Evolutionary conservation across 2,888 invertebrate species (phyloP).

Genomic region (Rotaria sp.): DNA sequence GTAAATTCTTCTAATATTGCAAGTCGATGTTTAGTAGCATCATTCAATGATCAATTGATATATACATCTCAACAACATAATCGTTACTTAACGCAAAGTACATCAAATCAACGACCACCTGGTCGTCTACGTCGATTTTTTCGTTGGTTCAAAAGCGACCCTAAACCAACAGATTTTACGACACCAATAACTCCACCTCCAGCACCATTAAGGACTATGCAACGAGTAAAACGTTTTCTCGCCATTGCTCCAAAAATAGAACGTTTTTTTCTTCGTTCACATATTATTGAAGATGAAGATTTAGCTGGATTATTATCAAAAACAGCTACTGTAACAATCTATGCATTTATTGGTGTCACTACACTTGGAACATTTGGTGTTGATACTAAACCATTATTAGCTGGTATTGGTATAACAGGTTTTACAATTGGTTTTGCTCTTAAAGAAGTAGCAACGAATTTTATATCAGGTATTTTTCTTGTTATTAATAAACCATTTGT

Average conservation of each 20-base stretch:
- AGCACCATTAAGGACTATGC: not conserved
- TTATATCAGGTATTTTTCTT: constrained; percentile 5
- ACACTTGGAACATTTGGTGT: not conserved
- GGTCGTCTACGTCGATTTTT: constrained; percentile 10
- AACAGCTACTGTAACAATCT: not conserved
- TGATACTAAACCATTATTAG: constrained; percentile 7
- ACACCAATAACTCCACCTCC: not conserved
- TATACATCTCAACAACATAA: not conserved
- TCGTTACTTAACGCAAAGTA: not conserved
- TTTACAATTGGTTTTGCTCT: constrained; percentile 18
- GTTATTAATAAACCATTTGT: constrained; percentile 28
- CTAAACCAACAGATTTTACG: not conserved
- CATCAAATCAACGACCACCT: not conserved
- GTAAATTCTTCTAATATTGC: not conserved
- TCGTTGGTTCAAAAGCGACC: not conserved
- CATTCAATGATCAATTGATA: not conserved
- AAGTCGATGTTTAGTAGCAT: not conserved
- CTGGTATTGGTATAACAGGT: constrained; percentile 25
- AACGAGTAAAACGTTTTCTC: not conserved
- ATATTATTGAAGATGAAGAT: not conserved
- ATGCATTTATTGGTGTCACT: not conserved
- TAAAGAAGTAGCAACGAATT: constrained; percentile 27
- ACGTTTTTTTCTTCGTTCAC: not conserved
- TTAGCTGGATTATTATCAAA: constrained; percentile 6
- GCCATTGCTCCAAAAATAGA: not conserved